Evolutionary conservation across 2,113 vertebrate species (phyloP).

Genomic region (Scatophagus argus): DNA sequence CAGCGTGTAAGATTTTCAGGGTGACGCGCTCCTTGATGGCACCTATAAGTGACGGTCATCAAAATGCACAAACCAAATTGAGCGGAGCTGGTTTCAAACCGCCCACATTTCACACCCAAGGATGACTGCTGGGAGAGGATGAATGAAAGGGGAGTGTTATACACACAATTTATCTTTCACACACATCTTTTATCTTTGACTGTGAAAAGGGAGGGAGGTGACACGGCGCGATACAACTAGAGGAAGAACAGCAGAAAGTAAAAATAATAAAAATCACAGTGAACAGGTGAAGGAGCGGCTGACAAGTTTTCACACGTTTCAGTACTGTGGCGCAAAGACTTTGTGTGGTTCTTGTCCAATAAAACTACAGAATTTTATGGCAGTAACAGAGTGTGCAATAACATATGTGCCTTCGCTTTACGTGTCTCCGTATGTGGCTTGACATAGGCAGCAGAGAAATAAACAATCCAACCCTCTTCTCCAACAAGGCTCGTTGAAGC

Average conservation of each 20-base stretch:
- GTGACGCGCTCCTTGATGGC: constrained; percentile 56
- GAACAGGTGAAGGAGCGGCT: constrained; percentile 13
- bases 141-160: neutral
- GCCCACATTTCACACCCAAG: constrained; percentile 39
- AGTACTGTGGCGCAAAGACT: constrained; percentile 1
- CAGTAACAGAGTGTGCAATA: constrained; percentile 17
- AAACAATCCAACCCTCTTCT: constrained; percentile 42
- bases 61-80: constrained; percentile 66
- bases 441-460: constrained; percentile 14
- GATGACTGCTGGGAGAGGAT: constrained; percentile 19
- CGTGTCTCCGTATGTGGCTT: constrained; percentile 10
- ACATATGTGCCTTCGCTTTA: constrained; percentile 15
- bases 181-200: constrained; percentile 1
- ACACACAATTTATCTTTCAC: constrained; percentile 16
- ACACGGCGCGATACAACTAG: neutral
- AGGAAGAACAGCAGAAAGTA: constrained; percentile 2
- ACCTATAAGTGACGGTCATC: constrained; percentile 65
- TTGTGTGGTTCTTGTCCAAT: constrained; percentile 22
- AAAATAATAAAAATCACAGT: neutral
- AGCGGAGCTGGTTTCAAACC: constrained; percentile 53
- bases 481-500: constrained; percentile 36
- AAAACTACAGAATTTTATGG: constrained; percentile 13
- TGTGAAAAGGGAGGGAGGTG: neutral
- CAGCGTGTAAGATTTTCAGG: constrained; percentile 47
- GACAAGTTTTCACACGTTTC: constrained; percentile 15